Evolutionary conservation across 2,113 vertebrate genomes (phyloP), one percentile per base, ranked within the genome.

Genomic region (Synodontis membranacea): DNA sequence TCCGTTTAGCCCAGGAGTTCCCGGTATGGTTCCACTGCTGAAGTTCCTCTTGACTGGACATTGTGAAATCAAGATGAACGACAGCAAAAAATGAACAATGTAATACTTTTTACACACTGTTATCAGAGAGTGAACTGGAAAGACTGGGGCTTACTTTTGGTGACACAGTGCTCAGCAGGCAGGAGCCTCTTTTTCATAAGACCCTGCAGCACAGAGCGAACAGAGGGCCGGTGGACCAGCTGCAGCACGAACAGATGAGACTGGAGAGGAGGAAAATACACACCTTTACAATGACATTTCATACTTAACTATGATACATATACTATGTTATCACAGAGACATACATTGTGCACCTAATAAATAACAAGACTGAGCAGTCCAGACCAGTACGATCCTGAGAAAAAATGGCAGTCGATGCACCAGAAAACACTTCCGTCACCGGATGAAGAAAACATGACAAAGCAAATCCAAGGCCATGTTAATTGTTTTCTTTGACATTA

Each of bases 231-330:
- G 90, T 99, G 98, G 66, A 99, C 98, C 91, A 99, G 91, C 94
- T 99, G 98, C 88, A 99, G 92, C 89, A 99, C 97, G n/a, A 99
- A 99, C 88, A 99, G 95, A 91, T 99, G 98, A 83, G 98, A 99
- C 98, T 99, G 92, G 28, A 42, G 56, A 50, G 56, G 88, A 64
- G 37, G 72, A 0, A 0, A 4, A 79, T 37, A 46, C 12, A 58
- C 17, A 84, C 21, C 1, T 10, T 39, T 34, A 37, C 19, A 76
- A 31, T 44, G 6, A 76, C 8, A 19, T 15, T 25, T 50, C 25
- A 78, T 48, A 37, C 46, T 52, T 34, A 10, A 54, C n/a, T n/a
- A 79, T 17, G n/a, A 9, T 11, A 75, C 12, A 75, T 21, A 25
- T 42, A 15, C 3, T 50, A 50, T 52, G 28, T 62, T n/a, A 34